phyloP scores from a whole-genome alignment of 2,797 vertebrate species.

The Schizopygopsis pylzovi region DNA sequence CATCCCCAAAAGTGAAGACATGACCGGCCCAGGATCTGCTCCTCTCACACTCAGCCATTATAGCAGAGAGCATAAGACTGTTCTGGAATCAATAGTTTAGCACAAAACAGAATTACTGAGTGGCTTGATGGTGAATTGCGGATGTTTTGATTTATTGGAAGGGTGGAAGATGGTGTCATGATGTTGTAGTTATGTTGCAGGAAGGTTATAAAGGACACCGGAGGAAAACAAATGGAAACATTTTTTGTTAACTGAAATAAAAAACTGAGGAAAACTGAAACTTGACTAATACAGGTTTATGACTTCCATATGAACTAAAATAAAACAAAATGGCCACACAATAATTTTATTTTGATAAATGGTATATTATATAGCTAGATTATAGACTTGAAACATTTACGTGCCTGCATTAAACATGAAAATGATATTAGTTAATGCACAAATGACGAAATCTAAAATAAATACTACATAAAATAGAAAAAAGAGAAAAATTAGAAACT shows the following conservation, averaged over 20 bases:
- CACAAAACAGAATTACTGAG: constrained; percentile 19
- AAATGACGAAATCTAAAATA: not conserved
- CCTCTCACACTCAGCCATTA: not conserved
- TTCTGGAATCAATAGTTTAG: constrained; percentile 10
- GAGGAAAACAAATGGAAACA: not conserved
- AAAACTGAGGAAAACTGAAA: not conserved
- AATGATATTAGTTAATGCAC: not conserved
- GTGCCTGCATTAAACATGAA: not conserved
- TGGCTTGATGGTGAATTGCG: constrained; percentile 9
- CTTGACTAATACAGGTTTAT: not conserved
- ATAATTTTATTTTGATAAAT: not conserved
- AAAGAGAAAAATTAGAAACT: too few relatives aligned
- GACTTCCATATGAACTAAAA: not conserved
- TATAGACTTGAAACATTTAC: not conserved
- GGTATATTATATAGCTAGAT: not conserved
- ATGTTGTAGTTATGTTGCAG: constrained; percentile 6
- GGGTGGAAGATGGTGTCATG: constrained; percentile 15
- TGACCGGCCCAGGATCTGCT: constrained; percentile 10
- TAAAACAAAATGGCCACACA: not conserved
- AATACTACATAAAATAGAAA: not conserved
- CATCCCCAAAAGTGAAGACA: not conserved
- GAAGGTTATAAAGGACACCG: not conserved
- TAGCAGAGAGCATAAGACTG: not conserved
- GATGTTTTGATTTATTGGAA: constrained; percentile 12
- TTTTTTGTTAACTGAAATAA: not conserved